These are phyloP conservation scores for Perizoma affinitatum DNA, from an alignment of 2,888 invertebrate genomes.

Conservation along the genomic window DNA sequence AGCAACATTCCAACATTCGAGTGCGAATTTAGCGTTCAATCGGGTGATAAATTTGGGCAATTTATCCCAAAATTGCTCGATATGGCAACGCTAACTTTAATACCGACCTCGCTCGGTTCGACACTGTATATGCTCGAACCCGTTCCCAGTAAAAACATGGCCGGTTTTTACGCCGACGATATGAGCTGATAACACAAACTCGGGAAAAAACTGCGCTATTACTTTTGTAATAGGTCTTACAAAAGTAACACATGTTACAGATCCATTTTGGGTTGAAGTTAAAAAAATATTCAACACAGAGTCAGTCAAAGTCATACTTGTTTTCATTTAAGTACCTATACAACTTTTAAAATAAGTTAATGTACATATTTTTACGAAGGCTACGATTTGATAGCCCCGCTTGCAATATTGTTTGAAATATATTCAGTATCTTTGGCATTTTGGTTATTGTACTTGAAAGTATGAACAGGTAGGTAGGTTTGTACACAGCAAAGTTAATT, in stretches of 20 bases:
- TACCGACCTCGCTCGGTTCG: constrained; percentile 28
- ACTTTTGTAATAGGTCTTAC: too few species aligned
- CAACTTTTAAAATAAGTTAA: constrained; percentile 42
- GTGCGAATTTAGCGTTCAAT: constrained; percentile 58
- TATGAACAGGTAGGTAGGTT: too few species aligned
- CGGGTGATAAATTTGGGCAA: constrained; percentile 64
- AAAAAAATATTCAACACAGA: constrained; percentile 44
- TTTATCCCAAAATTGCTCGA: constrained; percentile 65
- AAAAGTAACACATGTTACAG: neutral
- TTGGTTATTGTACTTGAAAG: too few species aligned
- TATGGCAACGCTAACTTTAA: constrained; percentile 48
- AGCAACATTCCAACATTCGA: constrained; percentile 44
- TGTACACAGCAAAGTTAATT: too few species aligned
- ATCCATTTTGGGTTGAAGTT: constrained; percentile 12
- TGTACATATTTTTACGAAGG: constrained; percentile 44
- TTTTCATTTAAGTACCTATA: constrained; percentile 57
- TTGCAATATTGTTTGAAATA: too few species aligned
- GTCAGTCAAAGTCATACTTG: constrained; percentile 53
- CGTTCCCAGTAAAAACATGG: constrained; percentile 12
- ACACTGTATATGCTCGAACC: constrained; percentile 18
- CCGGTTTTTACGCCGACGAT: constrained; percentile 4
- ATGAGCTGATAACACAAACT: constrained; percentile 24
- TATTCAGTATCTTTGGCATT: too few species aligned
- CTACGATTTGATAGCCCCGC: constrained; percentile 20
- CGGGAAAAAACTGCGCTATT: neutral